Evolutionary conservation across 2,797 vertebrate species (phyloP), one percentile per base, ranked within the genome.

Genomic region (Hybognathus amarus): DNA sequence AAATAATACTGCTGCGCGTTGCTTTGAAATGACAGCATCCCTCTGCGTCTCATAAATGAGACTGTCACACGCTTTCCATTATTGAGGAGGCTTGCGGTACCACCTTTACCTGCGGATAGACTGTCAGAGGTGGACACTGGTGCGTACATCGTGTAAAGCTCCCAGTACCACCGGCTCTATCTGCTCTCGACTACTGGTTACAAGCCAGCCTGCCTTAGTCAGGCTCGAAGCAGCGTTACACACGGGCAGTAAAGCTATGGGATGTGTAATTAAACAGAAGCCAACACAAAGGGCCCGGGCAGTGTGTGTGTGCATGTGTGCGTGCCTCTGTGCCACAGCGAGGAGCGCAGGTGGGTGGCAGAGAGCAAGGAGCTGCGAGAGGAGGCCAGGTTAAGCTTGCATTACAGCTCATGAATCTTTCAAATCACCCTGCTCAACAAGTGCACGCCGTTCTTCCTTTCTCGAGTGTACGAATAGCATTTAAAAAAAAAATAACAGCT

Each of bases 11-110:
- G 79, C 89, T 91, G 92, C 87, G 91, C 92, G 90, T 91, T 92
- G 90, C 91, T 91, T 92, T 91, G 91, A 94, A 93, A 93, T 89
- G 91, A 90, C 91, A 93, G 93, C 91, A 84, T 92, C 91, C 92
- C 89, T 79, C 87, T 80, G 80, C 85, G 86, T 91, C 87, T 90
- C 92, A 92, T 94, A 93, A 94, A 93, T 91, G 90, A 91, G 89
- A 83, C 90, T 91, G 91, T 94, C 87, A 90, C 88, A 89, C 78
- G 64, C 86, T 89, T 87, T 92, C 90, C 85, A 91, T 92, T 93
- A 92, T 89, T 88, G 86, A 89, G 91, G 89, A 90, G 88, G 87
- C 83, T 64, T 6, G 74, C 24, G 2, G 63, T 76, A 79, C 66
- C 47, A 64, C 10, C 84, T 40, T 24, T 69, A 40, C 68, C 47